These are phyloP conservation scores for Lomographa bimaculata DNA, from an alignment of 2,888 invertebrate genomes.

Conservation along the genomic window DNA sequence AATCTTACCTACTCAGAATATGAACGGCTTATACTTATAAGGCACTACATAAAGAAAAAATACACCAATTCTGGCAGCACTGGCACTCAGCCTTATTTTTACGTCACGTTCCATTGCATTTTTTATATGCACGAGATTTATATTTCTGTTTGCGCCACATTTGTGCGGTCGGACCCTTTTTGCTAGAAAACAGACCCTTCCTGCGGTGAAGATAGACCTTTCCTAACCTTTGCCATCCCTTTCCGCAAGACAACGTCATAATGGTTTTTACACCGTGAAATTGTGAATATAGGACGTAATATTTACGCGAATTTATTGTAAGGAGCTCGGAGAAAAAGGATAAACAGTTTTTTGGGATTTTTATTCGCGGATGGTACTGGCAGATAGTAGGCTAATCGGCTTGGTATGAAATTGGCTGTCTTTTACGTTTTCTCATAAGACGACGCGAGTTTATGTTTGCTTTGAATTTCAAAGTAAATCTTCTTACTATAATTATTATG, in stretches of 20 bases:
- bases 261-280: slow-evolving; percentile 10
- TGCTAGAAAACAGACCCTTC: slow-evolving; percentile 6
- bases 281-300: slow-evolving; percentile 15
- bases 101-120: slow-evolving; percentile 9
- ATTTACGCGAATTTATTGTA: slow-evolving; percentile 14
- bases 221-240: slow-evolving; percentile 1
- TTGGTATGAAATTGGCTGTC: slow-evolving; percentile 18
- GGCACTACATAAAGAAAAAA: too few relatives aligned
- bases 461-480: too few relatives aligned
- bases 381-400: slow-evolving; percentile 15
- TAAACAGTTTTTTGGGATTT: slow-evolving; percentile 12
- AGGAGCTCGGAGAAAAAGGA: background rate
- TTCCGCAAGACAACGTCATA: slow-evolving; percentile 12
- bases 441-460: slow-evolving; percentile 2
- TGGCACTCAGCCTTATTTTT: background rate
- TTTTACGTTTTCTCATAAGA: slow-evolving; percentile 3
- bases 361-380: slow-evolving; percentile 10
- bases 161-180: slow-evolving; percentile 11
- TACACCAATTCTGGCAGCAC: background rate
- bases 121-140: slow-evolving; percentile 13
- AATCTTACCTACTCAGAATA: too few relatives aligned
- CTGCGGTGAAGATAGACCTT: slow-evolving; percentile 12
- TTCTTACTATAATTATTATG: too few relatives aligned
- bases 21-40: too few relatives aligned
- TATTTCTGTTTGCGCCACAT: slow-evolving; percentile 13